These are phyloP conservation scores for Lanius collurio DNA, from an alignment of 2,113 vertebrate genomes.

Conservation along the genomic window DNA sequence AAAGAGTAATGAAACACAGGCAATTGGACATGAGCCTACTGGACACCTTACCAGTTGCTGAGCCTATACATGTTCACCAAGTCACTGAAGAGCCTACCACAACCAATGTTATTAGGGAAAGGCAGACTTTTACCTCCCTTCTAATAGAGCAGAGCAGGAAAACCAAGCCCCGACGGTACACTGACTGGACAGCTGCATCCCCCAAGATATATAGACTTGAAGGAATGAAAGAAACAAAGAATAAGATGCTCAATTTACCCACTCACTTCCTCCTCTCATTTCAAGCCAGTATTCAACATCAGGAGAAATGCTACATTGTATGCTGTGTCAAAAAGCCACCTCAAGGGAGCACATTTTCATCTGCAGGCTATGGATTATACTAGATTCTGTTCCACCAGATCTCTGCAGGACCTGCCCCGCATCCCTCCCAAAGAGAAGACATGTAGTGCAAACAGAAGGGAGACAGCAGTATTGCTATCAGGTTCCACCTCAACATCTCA, in stretches of 20 bases:
- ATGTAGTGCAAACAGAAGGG: not conserved
- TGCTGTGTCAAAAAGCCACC: not conserved
- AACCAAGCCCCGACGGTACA: not conserved
- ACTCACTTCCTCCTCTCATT: not conserved
- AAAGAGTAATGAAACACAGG: not conserved
- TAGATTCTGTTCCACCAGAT: not conserved
- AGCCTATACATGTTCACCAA: not conserved
- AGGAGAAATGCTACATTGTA: not conserved
- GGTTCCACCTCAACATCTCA: not conserved
- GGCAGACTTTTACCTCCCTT: not conserved
- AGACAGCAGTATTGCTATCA: not conserved
- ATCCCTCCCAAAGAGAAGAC: not conserved
- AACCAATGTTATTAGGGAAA: not conserved
- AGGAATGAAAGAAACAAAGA: not conserved
- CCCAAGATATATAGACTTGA: not conserved
- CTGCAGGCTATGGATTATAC: not conserved
- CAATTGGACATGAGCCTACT: not conserved
- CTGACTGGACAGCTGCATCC: not conserved
- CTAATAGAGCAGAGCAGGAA: not conserved
- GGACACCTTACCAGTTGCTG: not conserved
- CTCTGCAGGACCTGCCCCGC: not conserved
- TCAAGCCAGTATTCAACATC: not conserved
- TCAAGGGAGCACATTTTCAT: not conserved
- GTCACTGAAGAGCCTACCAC: not conserved
- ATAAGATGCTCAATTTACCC: not conserved